Base-by-base conservation (phyloP, 2,888 invertebrate species). In the Itoplectis maculator region DNA sequence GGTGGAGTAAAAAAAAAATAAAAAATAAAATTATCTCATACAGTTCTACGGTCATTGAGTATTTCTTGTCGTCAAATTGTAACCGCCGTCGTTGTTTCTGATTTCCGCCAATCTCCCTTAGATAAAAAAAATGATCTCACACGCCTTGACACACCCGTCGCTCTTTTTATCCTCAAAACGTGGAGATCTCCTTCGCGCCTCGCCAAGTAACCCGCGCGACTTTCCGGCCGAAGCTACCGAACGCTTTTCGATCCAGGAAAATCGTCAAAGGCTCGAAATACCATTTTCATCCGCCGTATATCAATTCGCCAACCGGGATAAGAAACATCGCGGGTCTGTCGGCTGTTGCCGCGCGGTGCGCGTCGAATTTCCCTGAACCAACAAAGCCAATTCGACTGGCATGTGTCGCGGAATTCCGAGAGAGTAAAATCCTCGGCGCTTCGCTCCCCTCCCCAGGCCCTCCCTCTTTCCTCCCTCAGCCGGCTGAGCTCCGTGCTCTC, bases 321-420 rank as follows among this genome's bases (percentile, higher is more conserved):
- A 42, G 9, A 8, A 63, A 40, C 61, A 40, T 7, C 11, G 15
- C 5, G 35, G 29, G 40, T 61, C 29, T 5, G 29, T 29, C 29
- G 29, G 29, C 29, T 37, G 40, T 15, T 37, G 5, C 51, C 8
- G 20, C 20, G n/a, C n/a, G n/a, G n/a, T 23, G 42, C 20, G 8
- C 15, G 8, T 45, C 20, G 13, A 7, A 45, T 47, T 35, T 20
- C 13, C 29, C 23, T n/a, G 49, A 66, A 15, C 66, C 23, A 68
- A 68, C 18, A 47, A 66, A 47, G 23, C 51, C 51, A 35, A 37
- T 37, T 68, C 15, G 15, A 35, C n/a, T 66, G n/a, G n/a, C 15
- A 18, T 18, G 37, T 37, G 47, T 35, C 29, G 37, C 0, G 35
- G 35, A 51, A 37, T 35, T 47, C 47, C 29, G 29, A 42, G 35